Evolutionary conservation across 2,888 invertebrate genomes (phyloP), one percentile per base, ranked within the genome.

Genomic region (Smittia sp.): DNA sequence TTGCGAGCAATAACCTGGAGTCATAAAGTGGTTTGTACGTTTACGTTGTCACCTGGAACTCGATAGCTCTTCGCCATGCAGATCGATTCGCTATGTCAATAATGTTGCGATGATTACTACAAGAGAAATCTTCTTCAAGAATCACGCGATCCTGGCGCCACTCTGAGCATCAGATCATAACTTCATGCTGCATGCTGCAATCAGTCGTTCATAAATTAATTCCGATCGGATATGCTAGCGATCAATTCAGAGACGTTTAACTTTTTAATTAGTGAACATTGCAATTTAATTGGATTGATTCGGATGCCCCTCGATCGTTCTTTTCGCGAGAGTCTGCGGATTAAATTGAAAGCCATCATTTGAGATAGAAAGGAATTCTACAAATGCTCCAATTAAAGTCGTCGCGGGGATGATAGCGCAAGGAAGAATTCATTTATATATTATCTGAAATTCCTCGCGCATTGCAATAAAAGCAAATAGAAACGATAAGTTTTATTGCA

Each of bases 331-430:
- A n/a, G 32, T 32, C 32, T 3, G 3, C 9, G 32, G 32, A 32
- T 32, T 32, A 32, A 32, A 18, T n/a, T 18, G 11, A 46, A 46
- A 68, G 68, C 20, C 68, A 41, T 68, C 62, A 62, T 22, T 68
- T 68, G 24, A 24, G 68, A 68, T 68, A 68, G 46, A 3, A 9
- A 32, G 32, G 25, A 27, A 46, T 58, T 58, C 20, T 11, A 69
- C 69, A 25, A 52, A 54, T 25, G 54, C 54, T 54, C 54, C 69
- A 69, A 69, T 69, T 69, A 52, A 69, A 67, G 18, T 58, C 18
- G 22, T 18, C 58, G 15, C 11, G 46, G 46, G 15, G 46, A 46
- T 15, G 15, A n/a, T 6, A 58, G 18, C 18, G 58, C 52, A 13
- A 58, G 11, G 66, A 67, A 46, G 18, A 54, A 69, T 27, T 25